A percentile compares a stretch with the other conserved stretches of the same genome.
These are phyloP conservation scores for Hemiprocne comata DNA, from an alignment of 2,113 vertebrate species.

Conservation along the genomic window DNA sequence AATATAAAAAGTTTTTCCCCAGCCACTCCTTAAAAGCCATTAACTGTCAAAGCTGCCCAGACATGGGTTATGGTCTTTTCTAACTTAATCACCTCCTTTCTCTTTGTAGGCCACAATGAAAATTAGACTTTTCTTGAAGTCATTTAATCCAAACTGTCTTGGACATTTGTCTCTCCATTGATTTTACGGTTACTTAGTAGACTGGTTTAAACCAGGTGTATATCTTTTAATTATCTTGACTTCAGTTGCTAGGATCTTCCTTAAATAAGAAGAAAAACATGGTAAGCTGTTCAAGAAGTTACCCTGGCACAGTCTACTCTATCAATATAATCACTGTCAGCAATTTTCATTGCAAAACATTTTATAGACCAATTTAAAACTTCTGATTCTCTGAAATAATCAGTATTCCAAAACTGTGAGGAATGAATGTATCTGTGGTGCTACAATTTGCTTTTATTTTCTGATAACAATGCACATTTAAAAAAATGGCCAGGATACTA, in stretches of 20 bases:
- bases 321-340: neutral
- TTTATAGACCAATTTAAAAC: neutral
- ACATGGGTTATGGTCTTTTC: neutral
- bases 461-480: neutral
- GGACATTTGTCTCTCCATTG: neutral
- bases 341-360: neutral
- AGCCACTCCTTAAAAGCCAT: neutral
- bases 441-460: neutral
- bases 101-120: neutral
- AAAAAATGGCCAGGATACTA: neutral
- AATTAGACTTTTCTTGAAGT: neutral
- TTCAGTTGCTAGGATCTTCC: neutral
- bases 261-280: neutral
- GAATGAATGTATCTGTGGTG: neutral
- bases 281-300: neutral
- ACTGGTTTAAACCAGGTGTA: neutral
- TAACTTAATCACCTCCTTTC: neutral
- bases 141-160: neutral
- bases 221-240: neutral
- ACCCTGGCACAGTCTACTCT: neutral
- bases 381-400: neutral
- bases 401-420: neutral
- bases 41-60: neutral
- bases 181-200: neutral
- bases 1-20: neutral